Percentiles rank a stretch among this genome's conserved stretches.
Conservation (phyloP, 2,113 vertebrate species). For the Cynopterus brachyotis region DNA sequence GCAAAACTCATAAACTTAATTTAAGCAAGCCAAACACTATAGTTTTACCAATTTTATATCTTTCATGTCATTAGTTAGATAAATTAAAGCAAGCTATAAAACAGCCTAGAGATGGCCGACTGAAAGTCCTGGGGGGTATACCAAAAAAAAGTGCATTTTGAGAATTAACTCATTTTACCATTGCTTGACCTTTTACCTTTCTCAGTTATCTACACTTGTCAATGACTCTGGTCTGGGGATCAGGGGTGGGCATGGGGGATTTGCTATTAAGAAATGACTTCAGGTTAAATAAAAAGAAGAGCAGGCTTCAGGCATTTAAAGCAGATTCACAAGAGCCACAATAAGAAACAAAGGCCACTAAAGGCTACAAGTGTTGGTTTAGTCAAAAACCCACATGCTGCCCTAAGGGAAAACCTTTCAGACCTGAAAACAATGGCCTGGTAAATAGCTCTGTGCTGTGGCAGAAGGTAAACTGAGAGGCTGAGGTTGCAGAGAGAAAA, state of each 20-base stretch:
- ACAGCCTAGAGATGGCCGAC: slow-evolving; percentile 73
- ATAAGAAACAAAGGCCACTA: slow-evolving; percentile 74
- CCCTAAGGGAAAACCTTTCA: slow-evolving; percentile 64
- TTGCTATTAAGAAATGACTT: slow-evolving; percentile 23
- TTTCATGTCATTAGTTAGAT: slow-evolving; percentile 87
- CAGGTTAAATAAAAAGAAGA: slow-evolving; percentile 33
- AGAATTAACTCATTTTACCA: slow-evolving; percentile 79
- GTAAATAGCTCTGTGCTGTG: slow-evolving; percentile 39
- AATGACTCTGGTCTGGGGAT: slow-evolving; percentile 59
- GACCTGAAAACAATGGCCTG: not conserved
- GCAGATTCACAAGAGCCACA: slow-evolving; percentile 64
- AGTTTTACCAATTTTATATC: slow-evolving; percentile 87
- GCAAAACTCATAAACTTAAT: slow-evolving; percentile 91
- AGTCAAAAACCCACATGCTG: slow-evolving; percentile 73
- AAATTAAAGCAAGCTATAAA: slow-evolving; percentile 84
- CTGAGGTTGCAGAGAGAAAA: not conserved
- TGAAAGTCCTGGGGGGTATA: slow-evolving; percentile 65
- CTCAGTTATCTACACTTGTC: slow-evolving; percentile 58
- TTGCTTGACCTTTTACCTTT: slow-evolving; percentile 75
- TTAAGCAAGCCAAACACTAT: slow-evolving; percentile 88
- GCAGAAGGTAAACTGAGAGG: slow-evolving; percentile 38
- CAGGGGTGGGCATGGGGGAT: not conserved
- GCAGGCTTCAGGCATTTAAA: slow-evolving; percentile 39
- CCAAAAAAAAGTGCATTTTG: slow-evolving; percentile 22
- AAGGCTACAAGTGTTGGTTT: slow-evolving; percentile 58